phyloP scores from a whole-genome alignment of 2,888 invertebrate species.

The Plagodis pulveraria region DNA sequence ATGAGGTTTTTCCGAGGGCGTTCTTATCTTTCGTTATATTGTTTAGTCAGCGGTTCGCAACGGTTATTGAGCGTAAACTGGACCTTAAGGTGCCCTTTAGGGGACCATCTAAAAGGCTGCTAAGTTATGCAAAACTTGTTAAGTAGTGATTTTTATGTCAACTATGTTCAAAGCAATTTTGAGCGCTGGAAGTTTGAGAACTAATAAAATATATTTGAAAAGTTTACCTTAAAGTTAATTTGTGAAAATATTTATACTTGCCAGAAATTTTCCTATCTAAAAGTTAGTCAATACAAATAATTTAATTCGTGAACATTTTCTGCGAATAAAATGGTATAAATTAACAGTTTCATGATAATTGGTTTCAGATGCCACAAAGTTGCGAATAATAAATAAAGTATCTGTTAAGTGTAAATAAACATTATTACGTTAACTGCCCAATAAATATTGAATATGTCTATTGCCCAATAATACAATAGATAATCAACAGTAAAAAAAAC shows the following conservation, averaged over 20 bases:
- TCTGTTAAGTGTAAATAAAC: too few relatives aligned
- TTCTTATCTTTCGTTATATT: slow-evolving; percentile 47
- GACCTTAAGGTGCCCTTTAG: slow-evolving; percentile 26
- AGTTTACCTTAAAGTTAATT: slow-evolving; percentile 7
- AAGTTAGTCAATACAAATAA: too few relatives aligned
- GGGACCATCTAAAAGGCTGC: slow-evolving; percentile 21
- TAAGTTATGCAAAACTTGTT: slow-evolving; percentile 28
- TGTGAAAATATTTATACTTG: background rate
- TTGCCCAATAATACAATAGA: too few relatives aligned
- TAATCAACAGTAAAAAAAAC: too few relatives aligned
- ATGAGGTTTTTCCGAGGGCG: slow-evolving; percentile 44
- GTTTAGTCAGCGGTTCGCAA: slow-evolving; percentile 51
- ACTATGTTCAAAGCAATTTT: slow-evolving; percentile 19
- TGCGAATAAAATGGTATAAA: too few relatives aligned
- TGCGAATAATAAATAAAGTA: too few relatives aligned
- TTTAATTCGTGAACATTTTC: too few relatives aligned
- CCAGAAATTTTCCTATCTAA: too few relatives aligned
- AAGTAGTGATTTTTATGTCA: slow-evolving; percentile 10
- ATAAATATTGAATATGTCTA: too few relatives aligned
- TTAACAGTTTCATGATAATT: too few relatives aligned
- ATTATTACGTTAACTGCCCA: too few relatives aligned
- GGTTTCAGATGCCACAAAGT: too few relatives aligned
- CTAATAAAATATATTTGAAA: slow-evolving; percentile 16
- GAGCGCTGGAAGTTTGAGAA: background rate
- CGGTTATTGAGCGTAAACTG: slow-evolving; percentile 45